phyloP scores from a whole-genome alignment of 2,888 invertebrate species.

The Ectemnius lituratus region DNA sequence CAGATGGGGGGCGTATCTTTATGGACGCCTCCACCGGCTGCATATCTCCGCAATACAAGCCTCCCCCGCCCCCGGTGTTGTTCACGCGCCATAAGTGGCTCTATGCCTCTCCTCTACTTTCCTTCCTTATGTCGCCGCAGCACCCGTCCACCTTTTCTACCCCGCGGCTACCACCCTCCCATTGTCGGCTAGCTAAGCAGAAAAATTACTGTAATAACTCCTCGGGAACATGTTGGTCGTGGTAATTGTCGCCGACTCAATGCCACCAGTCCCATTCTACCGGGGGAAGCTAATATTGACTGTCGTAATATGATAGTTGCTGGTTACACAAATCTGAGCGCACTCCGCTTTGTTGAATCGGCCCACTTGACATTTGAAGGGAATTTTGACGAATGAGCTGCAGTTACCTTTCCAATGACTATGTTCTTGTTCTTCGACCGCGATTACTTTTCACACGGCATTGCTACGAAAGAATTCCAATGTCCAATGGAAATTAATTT shows the following conservation, averaged over 20 bases:
- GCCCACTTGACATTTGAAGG: slow-evolving; percentile 4
- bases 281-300: slow-evolving; percentile 40
- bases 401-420: too few relatives aligned
- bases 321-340: slow-evolving; percentile 26
- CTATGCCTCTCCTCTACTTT: slow-evolving; percentile 46
- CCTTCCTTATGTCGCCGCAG: slow-evolving; percentile 44
- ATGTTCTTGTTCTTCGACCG: too few relatives aligned
- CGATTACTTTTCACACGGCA: too few relatives aligned
- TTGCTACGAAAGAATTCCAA: too few relatives aligned
- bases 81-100: slow-evolving; percentile 51
- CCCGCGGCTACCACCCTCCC: slow-evolving; percentile 22
- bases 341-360: background rate
- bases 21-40: slow-evolving; percentile 32
- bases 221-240: slow-evolving; percentile 33
- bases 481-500: too few relatives aligned
- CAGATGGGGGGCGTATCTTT: slow-evolving; percentile 74
- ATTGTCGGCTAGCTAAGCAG: slow-evolving; percentile 27
- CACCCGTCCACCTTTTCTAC: slow-evolving; percentile 34
- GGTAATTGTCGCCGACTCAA: slow-evolving; percentile 47
- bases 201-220: slow-evolving; percentile 52
- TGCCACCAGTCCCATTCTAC: slow-evolving; percentile 17
- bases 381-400: too few relatives aligned
- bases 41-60: slow-evolving; percentile 27
- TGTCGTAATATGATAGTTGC: slow-evolving; percentile 40
- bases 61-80: slow-evolving; percentile 31